Percentiles rank a stretch among this genome's conserved stretches.
Conservation (phyloP, 1,140 invertebrate genomes). For the Achatina immaculata region DNA sequence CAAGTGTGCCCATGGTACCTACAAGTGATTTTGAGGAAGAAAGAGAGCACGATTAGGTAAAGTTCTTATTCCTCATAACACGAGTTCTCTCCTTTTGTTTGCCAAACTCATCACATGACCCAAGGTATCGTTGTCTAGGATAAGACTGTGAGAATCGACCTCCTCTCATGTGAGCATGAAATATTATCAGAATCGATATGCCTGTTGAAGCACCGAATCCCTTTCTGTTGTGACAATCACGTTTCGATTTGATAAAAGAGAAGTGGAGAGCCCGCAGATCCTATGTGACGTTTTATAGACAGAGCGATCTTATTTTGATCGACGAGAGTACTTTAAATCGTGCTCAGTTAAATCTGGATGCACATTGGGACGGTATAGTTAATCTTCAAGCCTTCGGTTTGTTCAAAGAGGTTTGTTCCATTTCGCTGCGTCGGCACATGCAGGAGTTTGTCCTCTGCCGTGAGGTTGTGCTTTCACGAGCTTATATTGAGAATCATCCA, state of each 20-base stretch:
- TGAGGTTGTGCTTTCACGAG: neutral
- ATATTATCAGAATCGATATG: constrained; percentile 12
- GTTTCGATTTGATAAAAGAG: neutral
- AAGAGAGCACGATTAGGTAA: no score
- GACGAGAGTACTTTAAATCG: no score
- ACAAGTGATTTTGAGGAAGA: no score
- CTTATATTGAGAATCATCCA: neutral
- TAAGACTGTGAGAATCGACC: constrained; percentile 1
- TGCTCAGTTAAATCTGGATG: no score
- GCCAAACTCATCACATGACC: neutral
- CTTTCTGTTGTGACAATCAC: neutral
- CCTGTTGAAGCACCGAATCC: neutral
- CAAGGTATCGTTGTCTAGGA: neutral
- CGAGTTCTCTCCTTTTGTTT: constrained; percentile 3
- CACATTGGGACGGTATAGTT: neutral
- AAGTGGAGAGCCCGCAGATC: no score
- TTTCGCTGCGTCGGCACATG: no score
- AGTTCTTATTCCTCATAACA: no score
- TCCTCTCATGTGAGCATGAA: neutral
- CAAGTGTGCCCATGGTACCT: no score
- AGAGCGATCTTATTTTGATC: no score
- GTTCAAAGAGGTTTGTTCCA: no score
- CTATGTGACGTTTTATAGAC: no score
- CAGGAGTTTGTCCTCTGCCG: neutral
- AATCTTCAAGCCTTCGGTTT: neutral